phyloP scores from a whole-genome alignment of 1,140 invertebrate species.

The Aphelinus atriplicis region DNA sequence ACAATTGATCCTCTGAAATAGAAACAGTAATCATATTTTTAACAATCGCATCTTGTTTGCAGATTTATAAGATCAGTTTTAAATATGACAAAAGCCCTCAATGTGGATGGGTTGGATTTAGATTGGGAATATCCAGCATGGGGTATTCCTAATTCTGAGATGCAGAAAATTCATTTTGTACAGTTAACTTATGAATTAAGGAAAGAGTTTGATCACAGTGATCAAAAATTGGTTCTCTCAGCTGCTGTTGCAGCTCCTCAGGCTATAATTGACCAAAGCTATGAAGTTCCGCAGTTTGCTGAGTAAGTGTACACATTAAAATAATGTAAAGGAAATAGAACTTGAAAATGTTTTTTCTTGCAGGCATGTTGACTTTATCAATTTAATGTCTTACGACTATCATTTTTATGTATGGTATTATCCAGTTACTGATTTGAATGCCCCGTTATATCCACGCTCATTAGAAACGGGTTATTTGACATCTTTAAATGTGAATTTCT shows the following conservation, averaged over 20 bases:
- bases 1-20: neutral
- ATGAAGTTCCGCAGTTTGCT: conserved; percentile 80
- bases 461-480: conserved; percentile 74
- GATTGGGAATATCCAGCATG: conserved; percentile 88
- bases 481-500: conserved; percentile 85
- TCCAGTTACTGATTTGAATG: conserved; percentile 85
- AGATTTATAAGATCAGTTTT: conserved; percentile 78
- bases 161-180: conserved; percentile 76
- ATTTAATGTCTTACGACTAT: conserved; percentile 91
- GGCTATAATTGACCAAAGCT: conserved; percentile 77
- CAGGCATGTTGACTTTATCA: conserved; percentile 84
- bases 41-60: conserved; percentile 37
- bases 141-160: conserved; percentile 55
- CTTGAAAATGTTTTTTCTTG: conserved; percentile 43
- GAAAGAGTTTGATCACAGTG: conserved; percentile 70
- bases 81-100: conserved; percentile 69
- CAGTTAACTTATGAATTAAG: conserved; percentile 77
- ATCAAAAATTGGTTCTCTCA: conserved; percentile 72
- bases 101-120: conserved; percentile 83
- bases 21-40: neutral
- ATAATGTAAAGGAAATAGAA: too few relatives aligned
- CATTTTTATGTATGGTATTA: conserved; percentile 80
- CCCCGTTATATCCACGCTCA: conserved; percentile 75
- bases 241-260: conserved; percentile 81
- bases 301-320: conserved; percentile 64